These are phyloP conservation scores for Patiria miniata DNA, from an alignment of 35 echinoderm and acorn worm species.

Conservation along the genomic window DNA sequence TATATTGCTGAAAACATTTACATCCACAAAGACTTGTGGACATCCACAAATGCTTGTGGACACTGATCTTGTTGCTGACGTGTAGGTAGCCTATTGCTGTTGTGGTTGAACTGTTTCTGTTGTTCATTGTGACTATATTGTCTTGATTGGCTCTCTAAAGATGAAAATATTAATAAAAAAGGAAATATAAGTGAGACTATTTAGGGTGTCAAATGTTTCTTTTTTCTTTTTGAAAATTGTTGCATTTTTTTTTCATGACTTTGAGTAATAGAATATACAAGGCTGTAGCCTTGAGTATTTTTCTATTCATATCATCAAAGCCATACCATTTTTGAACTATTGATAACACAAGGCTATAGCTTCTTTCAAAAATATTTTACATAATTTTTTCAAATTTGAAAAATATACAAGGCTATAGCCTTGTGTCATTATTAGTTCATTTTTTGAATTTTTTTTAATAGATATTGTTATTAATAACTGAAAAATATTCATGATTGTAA, in stretches of 20 bases:
- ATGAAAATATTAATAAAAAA: constrained; percentile 31
- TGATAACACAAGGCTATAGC: neutral
- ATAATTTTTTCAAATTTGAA: neutral
- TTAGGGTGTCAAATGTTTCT: neutral
- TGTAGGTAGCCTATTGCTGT: constrained; percentile 10
- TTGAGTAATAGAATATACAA: too few species aligned
- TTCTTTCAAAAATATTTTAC: neutral
- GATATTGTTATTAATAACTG: too few species aligned
- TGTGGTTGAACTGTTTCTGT: constrained; percentile 21
- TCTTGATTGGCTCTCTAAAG: constrained; percentile 15
- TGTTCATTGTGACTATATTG: constrained; percentile 27
- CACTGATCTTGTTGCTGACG: neutral
- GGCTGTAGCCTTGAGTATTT: too few species aligned
- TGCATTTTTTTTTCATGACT: too few species aligned
- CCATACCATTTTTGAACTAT: too few species aligned
- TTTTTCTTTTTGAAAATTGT: neutral
- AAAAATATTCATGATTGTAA: too few species aligned
- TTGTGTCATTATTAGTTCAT: too few species aligned
- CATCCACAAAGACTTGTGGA: too few species aligned
- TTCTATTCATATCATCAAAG: too few species aligned
- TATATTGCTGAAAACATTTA: too few species aligned
- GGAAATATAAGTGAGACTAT: constrained; percentile 1
- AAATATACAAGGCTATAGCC: neutral
- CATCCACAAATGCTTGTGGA: too few species aligned
- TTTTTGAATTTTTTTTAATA: too few species aligned